phyloP scores from a whole-genome alignment of 2,888 invertebrate species.

The Lasioglossum calceatum region DNA sequence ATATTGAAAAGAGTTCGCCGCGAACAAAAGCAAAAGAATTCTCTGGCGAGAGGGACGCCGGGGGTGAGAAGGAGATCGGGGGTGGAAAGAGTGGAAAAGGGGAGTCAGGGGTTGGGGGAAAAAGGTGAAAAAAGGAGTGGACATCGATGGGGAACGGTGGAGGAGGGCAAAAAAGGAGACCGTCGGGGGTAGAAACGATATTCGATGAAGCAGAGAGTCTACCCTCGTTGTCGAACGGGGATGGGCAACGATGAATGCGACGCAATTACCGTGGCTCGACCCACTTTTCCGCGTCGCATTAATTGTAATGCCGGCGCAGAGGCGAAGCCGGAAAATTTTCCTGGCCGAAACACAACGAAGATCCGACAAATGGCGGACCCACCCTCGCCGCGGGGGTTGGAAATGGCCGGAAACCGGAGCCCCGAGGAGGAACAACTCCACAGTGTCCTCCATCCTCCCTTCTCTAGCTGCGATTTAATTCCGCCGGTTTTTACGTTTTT shows the following conservation, averaged over 20 bases:
- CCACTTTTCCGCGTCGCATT: conserved; percentile 65
- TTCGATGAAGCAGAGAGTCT: conserved; percentile 27
- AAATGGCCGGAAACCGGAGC: not conserved
- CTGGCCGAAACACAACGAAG: not conserved
- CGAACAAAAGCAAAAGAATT: conserved; percentile 12
- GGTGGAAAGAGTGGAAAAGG: not conserved
- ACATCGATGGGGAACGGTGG: conserved; percentile 2
- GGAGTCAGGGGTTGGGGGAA: no score
- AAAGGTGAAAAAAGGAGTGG: not conserved
- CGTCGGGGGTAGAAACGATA: conserved; percentile 26
- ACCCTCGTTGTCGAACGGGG: conserved; percentile 8
- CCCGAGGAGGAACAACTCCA: not conserved
- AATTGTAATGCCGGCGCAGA: conserved; percentile 61
- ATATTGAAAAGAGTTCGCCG: conserved; percentile 38
- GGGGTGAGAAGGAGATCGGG: not conserved
- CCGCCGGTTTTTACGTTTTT: not conserved
- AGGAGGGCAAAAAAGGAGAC: not conserved
- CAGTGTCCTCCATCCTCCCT: not conserved
- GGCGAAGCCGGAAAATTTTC: conserved; percentile 5
- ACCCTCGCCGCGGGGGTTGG: not conserved
- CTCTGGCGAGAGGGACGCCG: not conserved
- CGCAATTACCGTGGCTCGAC: conserved; percentile 68
- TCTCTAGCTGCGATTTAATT: conserved; percentile 11
- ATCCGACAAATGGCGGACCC: not conserved
- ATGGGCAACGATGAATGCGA: conserved; percentile 62